phyloP scores from a whole-genome alignment of 1,140 invertebrate species.

The Luehdorfia chinensis region DNA sequence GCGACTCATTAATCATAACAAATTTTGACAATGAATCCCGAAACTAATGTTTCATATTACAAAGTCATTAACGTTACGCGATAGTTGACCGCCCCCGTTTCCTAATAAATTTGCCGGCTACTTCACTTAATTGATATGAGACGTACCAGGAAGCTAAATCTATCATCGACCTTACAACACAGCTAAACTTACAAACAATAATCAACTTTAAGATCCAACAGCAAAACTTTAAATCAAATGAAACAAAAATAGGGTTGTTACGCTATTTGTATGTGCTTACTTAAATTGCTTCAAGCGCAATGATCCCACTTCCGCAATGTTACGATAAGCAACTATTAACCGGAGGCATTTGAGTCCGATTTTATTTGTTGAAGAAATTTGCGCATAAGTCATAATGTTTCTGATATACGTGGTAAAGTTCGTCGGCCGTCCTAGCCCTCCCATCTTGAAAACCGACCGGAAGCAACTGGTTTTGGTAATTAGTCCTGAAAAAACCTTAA shows the following conservation, averaged over 20 bases:
- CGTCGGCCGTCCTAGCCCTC: conserved; percentile 70
- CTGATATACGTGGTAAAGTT: conserved; percentile 39
- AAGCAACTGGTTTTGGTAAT: conserved; percentile 64
- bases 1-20: conserved; percentile 1
- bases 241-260: conserved; percentile 22
- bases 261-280: conserved; percentile 28
- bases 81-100: conserved; percentile 59
- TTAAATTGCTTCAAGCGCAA: conserved; percentile 67
- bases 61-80: conserved; percentile 43
- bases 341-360: conserved; percentile 24
- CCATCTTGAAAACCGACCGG: conserved; percentile 42
- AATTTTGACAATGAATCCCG: conserved; percentile 22
- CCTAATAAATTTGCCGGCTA: conserved; percentile 64
- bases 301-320: conserved; percentile 61
- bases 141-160: conserved; percentile 62
- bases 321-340: conserved; percentile 30
- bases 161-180: conserved; percentile 38
- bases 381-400: conserved; percentile 30
- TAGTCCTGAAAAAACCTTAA: conserved; percentile 44
- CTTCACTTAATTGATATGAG: conserved; percentile 68
- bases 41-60: conserved; percentile 22
- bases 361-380: conserved; percentile 20
- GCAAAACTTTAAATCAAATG: neutral
- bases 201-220: conserved; percentile 5
- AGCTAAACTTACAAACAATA: no score